Percentiles rank a stretch among this genome's conserved stretches.
These are phyloP conservation scores for Schizaphis graminum DNA, from an alignment of 2,888 invertebrate genomes.

Conservation along the genomic window DNA sequence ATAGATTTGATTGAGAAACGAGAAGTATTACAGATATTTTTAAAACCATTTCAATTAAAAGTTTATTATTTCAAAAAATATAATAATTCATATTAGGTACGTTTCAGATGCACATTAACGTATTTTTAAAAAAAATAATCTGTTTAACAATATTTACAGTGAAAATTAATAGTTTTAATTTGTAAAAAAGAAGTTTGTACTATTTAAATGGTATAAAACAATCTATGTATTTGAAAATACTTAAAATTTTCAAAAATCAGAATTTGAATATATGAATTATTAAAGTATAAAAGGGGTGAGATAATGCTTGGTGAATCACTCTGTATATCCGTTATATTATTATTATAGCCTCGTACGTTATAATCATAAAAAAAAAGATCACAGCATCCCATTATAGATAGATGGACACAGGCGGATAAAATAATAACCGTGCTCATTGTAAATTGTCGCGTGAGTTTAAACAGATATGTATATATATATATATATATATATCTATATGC, in stretches of 20 bases:
- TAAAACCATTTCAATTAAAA: neutral
- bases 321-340: neutral
- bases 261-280: neutral
- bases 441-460: neutral
- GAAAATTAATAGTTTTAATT: neutral
- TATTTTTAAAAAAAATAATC: neutral
- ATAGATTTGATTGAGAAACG: neutral
- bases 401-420: neutral
- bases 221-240: neutral
- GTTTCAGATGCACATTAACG: neutral
- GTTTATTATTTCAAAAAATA: neutral
- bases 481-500: neutral
- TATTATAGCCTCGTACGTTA: neutral
- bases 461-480: neutral
- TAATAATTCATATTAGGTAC: neutral
- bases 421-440: neutral
- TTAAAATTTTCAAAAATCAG: neutral
- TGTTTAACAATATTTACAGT: neutral
- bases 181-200: neutral
- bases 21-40: neutral
- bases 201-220: neutral
- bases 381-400: neutral
- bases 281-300: neutral
- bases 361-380: slow-evolving; percentile 2
- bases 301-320: neutral